These are phyloP conservation scores for Erannis defoliaria DNA, from an alignment of 2,888 invertebrate genomes.

Conservation along the genomic window DNA sequence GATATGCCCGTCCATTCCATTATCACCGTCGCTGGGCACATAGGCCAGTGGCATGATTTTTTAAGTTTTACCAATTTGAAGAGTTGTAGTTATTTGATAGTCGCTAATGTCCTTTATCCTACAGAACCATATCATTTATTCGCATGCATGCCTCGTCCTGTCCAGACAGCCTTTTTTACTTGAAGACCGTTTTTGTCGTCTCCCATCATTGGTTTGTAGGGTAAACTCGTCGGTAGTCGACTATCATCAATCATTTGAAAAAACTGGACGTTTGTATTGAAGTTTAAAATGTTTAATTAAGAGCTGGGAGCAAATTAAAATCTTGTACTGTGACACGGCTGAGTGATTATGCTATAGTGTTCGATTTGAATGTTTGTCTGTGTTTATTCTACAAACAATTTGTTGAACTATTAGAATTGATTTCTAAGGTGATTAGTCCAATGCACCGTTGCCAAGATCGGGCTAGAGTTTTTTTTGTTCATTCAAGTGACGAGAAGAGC, in stretches of 20 bases:
- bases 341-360: neutral
- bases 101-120: neutral
- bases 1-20: no score
- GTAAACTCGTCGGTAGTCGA: slow-evolving; percentile 39
- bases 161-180: slow-evolving; percentile 38
- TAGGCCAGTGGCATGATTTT: neutral
- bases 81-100: neutral
- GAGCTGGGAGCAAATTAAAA: slow-evolving; percentile 5
- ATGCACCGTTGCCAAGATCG: no score
- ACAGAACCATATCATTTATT: neutral
- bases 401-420: neutral
- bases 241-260: slow-evolving; percentile 55
- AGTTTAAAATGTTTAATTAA: slow-evolving; percentile 37
- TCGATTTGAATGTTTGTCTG: neutral
- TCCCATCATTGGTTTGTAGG: slow-evolving; percentile 54
- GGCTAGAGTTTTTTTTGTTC: neutral
- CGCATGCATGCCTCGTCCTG: neutral
- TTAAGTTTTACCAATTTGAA: neutral
- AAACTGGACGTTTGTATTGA: slow-evolving; percentile 46
- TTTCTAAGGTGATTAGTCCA: no score
- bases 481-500: neutral
- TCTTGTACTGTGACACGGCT: slow-evolving; percentile 3
- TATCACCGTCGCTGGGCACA: no score
- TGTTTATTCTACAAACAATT: neutral
- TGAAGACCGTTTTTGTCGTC: slow-evolving; percentile 46